These are phyloP conservation scores for Drosophila leonis DNA, from an alignment of 2,888 invertebrate genomes.

Conservation along the genomic window DNA sequence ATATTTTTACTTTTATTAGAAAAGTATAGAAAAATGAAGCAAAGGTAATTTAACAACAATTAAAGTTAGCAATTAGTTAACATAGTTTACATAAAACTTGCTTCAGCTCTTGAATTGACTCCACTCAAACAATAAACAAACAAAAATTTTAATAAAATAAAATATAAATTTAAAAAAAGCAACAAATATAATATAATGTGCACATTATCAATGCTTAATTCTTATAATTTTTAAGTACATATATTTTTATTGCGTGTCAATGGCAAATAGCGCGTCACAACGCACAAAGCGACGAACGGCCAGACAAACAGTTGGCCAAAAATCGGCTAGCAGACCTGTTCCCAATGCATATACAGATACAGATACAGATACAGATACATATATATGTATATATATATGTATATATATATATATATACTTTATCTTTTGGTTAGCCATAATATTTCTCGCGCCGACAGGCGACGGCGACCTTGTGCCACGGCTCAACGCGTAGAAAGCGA, in stretches of 20 bases:
- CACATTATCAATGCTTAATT: slow-evolving; percentile 57
- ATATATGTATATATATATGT: not conserved
- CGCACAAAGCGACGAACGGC: slow-evolving; percentile 36
- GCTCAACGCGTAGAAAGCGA: slow-evolving; percentile 78
- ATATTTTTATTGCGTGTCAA: slow-evolving; percentile 83
- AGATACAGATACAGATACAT: not conserved
- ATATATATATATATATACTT: slow-evolving; percentile 30
- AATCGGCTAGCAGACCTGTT: slow-evolving; percentile 32
- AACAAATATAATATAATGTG: slow-evolving; percentile 26
- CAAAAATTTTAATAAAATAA: not conserved
- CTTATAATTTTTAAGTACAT: slow-evolving; percentile 62
- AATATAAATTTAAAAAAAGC: slow-evolving; percentile 19
- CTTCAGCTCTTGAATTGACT: slow-evolving; percentile 19
- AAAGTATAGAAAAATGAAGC: too few relatives aligned
- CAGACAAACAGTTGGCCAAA: slow-evolving; percentile 62
- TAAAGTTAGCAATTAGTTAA: slow-evolving; percentile 2
- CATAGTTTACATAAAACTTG: not conserved
- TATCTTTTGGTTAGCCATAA: slow-evolving; percentile 76
- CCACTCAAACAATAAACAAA: slow-evolving; percentile 37
- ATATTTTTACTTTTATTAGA: not conserved
- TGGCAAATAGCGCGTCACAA: slow-evolving; percentile 82
- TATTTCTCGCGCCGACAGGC: slow-evolving; percentile 75
- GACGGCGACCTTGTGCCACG: slow-evolving; percentile 75
- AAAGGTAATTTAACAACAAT: slow-evolving; percentile 9
- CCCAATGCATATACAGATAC: slow-evolving; percentile 15